Base-by-base conservation (phyloP, 2,888 invertebrate species). In the Coenonympha glycerion region DNA sequence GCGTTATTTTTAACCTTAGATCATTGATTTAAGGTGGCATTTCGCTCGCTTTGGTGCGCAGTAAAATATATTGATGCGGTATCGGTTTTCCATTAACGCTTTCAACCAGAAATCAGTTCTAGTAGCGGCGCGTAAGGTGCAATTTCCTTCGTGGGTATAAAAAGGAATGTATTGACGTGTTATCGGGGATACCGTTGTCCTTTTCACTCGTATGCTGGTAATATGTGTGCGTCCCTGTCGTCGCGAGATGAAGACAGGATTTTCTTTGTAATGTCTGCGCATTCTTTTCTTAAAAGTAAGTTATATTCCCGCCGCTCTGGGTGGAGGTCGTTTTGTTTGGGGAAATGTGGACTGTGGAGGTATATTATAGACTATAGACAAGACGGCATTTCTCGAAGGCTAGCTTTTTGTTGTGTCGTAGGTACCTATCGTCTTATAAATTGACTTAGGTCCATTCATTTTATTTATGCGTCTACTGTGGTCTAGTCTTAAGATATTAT, bases 81-180 rank as follows among this genome's bases (percentile, higher is more conserved):
- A 87, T 87, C 80, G 87, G 87, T 87, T 87, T 86, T 87, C 87
- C 87, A 87, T 87, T 87, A 85, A 63, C 40, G 30, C 42, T 11
- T 52, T 30, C 65, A 59, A 57, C 55, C 61, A 58, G 79, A 69
- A 64, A 39, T 72, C 64, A 56, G 66, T 80, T 66, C 49, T 82
- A 66, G 4, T 1, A 30, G 0, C 9, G 0, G 2, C 1, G 5
- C 1, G 45, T 69, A 80, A 61, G 65, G 71, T 63, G 54, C 52
- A 55, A 58, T 67, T 59, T 83, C 70, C 73, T 66, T 58, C 78
- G 81, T 69, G 69, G 47, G 34, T 30, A 56, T 58, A 57, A 65
- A 59, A 75, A 77, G 85, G 79, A 87, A 87, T 82, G 87, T 87
- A 87, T 87, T 87, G 87, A 87, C 87, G 87, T 84, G 84, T 81